Evolutionary conservation across 1,140 invertebrate species (phyloP), one percentile per base, ranked within the genome.

Genomic region (Liolophura sinensis): DNA sequence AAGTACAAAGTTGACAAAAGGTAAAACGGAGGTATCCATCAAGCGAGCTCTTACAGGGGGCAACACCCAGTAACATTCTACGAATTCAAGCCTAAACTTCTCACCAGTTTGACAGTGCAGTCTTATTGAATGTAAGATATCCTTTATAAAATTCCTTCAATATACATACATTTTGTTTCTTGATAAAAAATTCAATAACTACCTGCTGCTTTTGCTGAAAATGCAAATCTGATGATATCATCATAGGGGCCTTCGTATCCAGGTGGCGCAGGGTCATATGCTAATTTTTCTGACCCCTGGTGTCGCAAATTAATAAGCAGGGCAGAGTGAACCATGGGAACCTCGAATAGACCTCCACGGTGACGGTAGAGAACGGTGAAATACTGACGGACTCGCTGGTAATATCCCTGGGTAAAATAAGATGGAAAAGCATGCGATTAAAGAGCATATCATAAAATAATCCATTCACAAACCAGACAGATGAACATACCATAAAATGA

Each of bases 191-290:
- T 58, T 15, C 48, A 64, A 27, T 67, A 46, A 31, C 73, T 65
- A 81, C 77, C 65, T 77, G 75, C 68, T 72, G 75, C 62, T 78
- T 90, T 92, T 15, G 96, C 95, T 65, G 91, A 92, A 12, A 92
- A 77, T 9, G 95, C 95, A 88, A 99, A 98, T 15, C 91, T 89
- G 74, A 98, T 97, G 50, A 98, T 96, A 82, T 99, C 96, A 86
- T 98, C 95, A 11, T 88, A 83, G 0, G 95, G 94, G 49, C 93
- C 92, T 9, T 69, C 67, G 58, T 85, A 85, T 60, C 89, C 84
- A 65, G 92, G 92, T 11, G 82, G 71, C 47, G 88, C 89, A 87
- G 69, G 60, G 60, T 89, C 83, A 80, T 97, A 99, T 1, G 93
- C 92, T 4, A 99, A 85, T 50, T 81, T 78, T 52, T 64, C 88